Conservation (phyloP, 2,888 invertebrate genomes). For the Caenorhabditis japonica region DNA sequence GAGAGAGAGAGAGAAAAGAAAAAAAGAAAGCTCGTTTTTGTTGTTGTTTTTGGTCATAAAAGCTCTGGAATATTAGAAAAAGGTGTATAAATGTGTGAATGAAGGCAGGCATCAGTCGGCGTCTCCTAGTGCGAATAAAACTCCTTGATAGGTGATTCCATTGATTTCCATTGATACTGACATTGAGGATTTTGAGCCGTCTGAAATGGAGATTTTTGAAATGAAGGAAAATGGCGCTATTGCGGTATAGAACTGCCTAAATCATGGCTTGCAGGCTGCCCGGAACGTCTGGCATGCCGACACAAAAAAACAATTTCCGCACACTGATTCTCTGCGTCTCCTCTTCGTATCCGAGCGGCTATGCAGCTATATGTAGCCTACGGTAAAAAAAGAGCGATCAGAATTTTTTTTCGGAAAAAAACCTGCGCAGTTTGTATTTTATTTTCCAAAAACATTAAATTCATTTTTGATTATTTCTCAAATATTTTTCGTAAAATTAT, state of each 20-base stretch:
- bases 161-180: constrained; percentile 96
- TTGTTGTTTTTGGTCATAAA: constrained; percentile 46
- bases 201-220: constrained; percentile 28
- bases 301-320: no score
- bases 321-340: no score
- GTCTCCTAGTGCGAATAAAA: constrained; percentile 55
- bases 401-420: constrained; percentile 1
- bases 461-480: no score
- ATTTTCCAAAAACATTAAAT: no score
- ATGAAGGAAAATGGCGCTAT: neutral
- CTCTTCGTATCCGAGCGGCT: no score
- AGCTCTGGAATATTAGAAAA: constrained; percentile 37
- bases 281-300: no score
- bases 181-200: constrained; percentile 81
- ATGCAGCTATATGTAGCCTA: no score
- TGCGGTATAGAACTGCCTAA: no score
- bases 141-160: constrained; percentile 88
- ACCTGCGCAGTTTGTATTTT: no score
- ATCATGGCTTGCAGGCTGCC: no score
- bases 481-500: neutral
- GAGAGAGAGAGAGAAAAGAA: neutral
- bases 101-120: neutral
- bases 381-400: no score
- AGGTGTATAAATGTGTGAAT: constrained; percentile 4
- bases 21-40: constrained; percentile 40